These are phyloP conservation scores for Takifugu ocellatus DNA, from an alignment of 2,797 vertebrate species.

Conservation along the genomic window DNA sequence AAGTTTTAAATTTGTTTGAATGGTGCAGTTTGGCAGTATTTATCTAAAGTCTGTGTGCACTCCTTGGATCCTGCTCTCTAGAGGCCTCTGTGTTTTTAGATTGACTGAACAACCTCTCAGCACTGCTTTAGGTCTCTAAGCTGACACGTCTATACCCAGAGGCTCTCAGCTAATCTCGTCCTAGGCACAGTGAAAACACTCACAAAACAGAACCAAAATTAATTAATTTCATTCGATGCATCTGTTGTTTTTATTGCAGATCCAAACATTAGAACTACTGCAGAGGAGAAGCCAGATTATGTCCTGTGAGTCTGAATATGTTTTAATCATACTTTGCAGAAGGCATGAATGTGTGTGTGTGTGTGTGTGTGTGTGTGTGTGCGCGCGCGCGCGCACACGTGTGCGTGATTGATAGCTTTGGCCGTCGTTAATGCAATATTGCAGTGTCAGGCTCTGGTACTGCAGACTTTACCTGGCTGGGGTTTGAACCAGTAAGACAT, in stretches of 20 bases:
- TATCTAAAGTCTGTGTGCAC: constrained; percentile 46
- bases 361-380: no score
- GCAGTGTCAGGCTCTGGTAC: constrained; percentile 30
- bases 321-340: neutral
- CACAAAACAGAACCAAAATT: constrained; percentile 34
- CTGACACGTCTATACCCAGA: constrained; percentile 50
- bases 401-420: neutral
- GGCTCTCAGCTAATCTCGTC: constrained; percentile 29
- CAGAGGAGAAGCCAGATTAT: constrained; percentile 79
- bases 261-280: constrained; percentile 53
- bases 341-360: neutral
- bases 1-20: neutral
- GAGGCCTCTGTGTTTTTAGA: constrained; percentile 58
- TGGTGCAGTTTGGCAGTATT: constrained; percentile 35
- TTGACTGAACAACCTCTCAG: constrained; percentile 65
- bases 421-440: neutral
- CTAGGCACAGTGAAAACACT: neutral
- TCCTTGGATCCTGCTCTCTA: constrained; percentile 41
- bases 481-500: neutral
- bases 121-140: constrained; percentile 47
- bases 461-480: no score
- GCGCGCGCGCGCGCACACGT: no score
- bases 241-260: constrained; percentile 53
- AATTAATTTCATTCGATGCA: constrained; percentile 18
- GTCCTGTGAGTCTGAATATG: constrained; percentile 76